Conservation (phyloP, 2,797 vertebrate species). For the Pseudochirops corinnae region DNA sequence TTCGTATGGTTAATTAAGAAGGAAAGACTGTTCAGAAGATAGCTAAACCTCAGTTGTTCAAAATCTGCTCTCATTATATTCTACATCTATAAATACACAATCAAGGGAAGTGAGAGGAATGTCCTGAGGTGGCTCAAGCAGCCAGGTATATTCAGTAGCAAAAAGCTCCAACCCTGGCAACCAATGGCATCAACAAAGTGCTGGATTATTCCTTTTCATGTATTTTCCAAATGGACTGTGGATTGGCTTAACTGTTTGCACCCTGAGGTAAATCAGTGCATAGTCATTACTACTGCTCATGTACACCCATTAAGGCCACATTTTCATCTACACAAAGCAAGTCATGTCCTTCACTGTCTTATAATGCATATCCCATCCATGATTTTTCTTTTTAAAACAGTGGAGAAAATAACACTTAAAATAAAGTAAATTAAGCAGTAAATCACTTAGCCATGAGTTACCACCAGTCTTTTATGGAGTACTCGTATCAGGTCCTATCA, state of each 20-base stretch:
- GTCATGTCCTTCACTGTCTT: constrained; percentile 71
- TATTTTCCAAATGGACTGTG: constrained; percentile 80
- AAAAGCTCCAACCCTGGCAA: constrained; percentile 82
- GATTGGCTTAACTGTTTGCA: constrained; percentile 81
- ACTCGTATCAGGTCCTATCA: constrained; percentile 70
- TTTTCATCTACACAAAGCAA: constrained; percentile 72
- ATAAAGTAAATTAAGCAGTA: constrained; percentile 74
- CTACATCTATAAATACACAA: constrained; percentile 85
- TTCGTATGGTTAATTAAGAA: constrained; percentile 78
- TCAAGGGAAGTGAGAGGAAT: constrained; percentile 59
- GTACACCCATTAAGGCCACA: constrained; percentile 84
- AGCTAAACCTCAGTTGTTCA: constrained; percentile 82
- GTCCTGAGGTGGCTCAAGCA: constrained; percentile 85
- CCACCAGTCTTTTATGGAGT: constrained; percentile 73
- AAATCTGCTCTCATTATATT: constrained; percentile 80
- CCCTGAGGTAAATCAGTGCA: constrained; percentile 81
- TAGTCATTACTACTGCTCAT: constrained; percentile 82
- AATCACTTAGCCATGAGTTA: constrained; percentile 71
- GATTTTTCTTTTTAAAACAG: constrained; percentile 76
- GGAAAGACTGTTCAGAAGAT: constrained; percentile 73
- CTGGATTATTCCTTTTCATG: constrained; percentile 78
- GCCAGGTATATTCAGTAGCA: constrained; percentile 84
- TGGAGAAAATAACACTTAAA: constrained; percentile 59
- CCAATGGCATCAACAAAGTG: constrained; percentile 86
- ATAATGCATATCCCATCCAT: constrained; percentile 72